phyloP scores from a whole-genome alignment of 2,888 invertebrate species.

The Machimus atricapillus region DNA sequence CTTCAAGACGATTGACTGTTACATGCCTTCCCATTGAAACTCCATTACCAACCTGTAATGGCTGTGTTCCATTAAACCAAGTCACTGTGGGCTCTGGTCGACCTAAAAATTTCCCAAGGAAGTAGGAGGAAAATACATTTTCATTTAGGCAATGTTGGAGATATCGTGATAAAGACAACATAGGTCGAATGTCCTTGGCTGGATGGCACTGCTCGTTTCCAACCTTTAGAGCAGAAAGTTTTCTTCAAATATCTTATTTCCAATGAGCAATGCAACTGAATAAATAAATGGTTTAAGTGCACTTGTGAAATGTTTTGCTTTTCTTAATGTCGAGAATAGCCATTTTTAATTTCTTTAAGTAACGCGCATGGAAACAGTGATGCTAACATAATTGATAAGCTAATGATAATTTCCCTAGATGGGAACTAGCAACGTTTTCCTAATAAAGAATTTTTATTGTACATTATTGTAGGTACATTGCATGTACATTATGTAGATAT shows the following conservation, averaged over 20 bases:
- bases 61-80: constrained; percentile 80
- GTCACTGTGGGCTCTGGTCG: constrained; percentile 85
- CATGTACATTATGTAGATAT: too few relatives aligned
- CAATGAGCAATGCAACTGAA: not conserved
- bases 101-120: constrained; percentile 64
- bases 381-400: too few relatives aligned
- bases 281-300: not conserved
- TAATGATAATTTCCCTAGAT: too few relatives aligned
- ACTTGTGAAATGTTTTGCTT: not conserved
- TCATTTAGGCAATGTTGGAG: not conserved
- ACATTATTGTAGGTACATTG: too few relatives aligned
- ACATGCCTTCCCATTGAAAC: constrained; percentile 76
- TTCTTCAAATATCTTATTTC: not conserved
- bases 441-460: too few relatives aligned
- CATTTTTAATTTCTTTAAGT: not conserved
- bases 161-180: not conserved
- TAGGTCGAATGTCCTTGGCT: not conserved
- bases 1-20: constrained; percentile 79
- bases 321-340: not conserved
- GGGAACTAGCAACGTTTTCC: too few relatives aligned
- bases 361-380: not conserved
- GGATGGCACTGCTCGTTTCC: not conserved
- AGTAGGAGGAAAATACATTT: not conserved
- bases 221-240: not conserved
- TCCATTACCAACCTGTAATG: constrained; percentile 74